These are phyloP conservation scores for Coreoperca whiteheadi DNA, from an alignment of 2,113 vertebrate species.

Conservation along the genomic window DNA sequence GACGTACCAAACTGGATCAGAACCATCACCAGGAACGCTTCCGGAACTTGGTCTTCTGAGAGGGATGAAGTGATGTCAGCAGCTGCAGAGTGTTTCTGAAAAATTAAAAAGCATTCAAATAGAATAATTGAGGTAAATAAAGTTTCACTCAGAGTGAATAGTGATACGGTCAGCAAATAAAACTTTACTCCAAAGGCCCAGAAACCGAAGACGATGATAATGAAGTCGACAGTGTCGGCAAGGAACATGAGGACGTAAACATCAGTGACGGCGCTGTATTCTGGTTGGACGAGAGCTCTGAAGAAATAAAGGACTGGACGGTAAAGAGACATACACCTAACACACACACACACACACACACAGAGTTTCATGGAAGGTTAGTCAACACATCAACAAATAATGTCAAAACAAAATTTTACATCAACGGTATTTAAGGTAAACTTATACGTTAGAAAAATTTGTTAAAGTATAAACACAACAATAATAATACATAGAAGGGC, in stretches of 20 bases:
- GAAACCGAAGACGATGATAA: slow-evolving; percentile 97
- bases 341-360: no score
- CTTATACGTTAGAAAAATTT: no score
- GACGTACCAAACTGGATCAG: slow-evolving; percentile 91
- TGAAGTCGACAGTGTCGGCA: slow-evolving; percentile 94
- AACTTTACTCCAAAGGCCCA: slow-evolving; percentile 94
- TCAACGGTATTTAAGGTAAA: no score
- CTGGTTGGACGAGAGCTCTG: slow-evolving; percentile 93
- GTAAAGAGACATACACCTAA: slow-evolving; percentile 71
- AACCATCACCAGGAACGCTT: slow-evolving; percentile 96
- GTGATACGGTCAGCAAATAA: neutral
- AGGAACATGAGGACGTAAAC: slow-evolving; percentile 98
- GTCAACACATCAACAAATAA: no score
- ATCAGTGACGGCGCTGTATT: slow-evolving; percentile 95
- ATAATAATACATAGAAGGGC: no score
- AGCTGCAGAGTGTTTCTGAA: slow-evolving; percentile 94
- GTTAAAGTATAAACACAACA: no score
- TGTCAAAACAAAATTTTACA: no score
- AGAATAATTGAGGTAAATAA: neutral
- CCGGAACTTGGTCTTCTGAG: slow-evolving; percentile 95
- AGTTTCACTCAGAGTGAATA: neutral
- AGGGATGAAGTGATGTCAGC: slow-evolving; percentile 96
- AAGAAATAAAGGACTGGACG: slow-evolving; percentile 92
- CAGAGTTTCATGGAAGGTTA: no score
- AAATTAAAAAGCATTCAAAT: neutral